Percentiles rank a stretch among this genome's conserved stretches.
Evolutionary conservation across 2,113 vertebrate species (phyloP).

Genomic region (Rhombomys opimus): DNA sequence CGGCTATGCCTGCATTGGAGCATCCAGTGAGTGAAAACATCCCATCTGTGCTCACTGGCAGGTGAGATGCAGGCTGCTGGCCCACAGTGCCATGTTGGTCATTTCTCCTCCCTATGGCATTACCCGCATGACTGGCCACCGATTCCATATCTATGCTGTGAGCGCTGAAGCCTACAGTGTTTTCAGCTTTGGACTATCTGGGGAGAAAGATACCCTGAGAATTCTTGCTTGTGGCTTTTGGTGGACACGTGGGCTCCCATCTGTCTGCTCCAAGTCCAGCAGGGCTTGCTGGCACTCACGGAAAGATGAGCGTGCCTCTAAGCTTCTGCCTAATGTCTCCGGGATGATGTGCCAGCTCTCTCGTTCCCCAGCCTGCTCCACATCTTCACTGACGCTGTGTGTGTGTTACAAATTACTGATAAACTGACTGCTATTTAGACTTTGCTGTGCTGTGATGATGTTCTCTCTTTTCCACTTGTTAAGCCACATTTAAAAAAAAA

Average conservation of each 20-base stretch:
- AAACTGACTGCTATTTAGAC: not conserved
- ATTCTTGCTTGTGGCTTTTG: not conserved
- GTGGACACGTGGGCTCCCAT: not conserved
- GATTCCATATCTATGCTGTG: fast-evolving
- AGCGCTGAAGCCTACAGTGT: not conserved
- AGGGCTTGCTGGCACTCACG: not conserved
- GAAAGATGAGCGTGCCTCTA: not conserved
- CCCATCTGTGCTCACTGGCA: not conserved
- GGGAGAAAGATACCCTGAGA: not conserved
- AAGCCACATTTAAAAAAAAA: not conserved
- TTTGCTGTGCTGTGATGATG: not conserved
- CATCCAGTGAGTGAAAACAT: not conserved
- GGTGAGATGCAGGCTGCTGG: not conserved
- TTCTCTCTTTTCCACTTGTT: not conserved
- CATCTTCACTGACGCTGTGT: not conserved
- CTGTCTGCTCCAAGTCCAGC: not conserved
- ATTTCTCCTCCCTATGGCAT: not conserved
- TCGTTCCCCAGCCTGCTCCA: not conserved
- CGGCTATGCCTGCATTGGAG: not conserved
- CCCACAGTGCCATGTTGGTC: not conserved
- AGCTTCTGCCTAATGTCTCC: not conserved
- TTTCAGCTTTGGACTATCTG: not conserved
- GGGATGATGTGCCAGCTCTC: not conserved
- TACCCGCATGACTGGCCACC: fast-evolving
- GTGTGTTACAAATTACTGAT: not conserved